These are phyloP conservation scores for Pachyuromys duprasi DNA, from an alignment of 2,797 vertebrate genomes.

Conservation along the genomic window DNA sequence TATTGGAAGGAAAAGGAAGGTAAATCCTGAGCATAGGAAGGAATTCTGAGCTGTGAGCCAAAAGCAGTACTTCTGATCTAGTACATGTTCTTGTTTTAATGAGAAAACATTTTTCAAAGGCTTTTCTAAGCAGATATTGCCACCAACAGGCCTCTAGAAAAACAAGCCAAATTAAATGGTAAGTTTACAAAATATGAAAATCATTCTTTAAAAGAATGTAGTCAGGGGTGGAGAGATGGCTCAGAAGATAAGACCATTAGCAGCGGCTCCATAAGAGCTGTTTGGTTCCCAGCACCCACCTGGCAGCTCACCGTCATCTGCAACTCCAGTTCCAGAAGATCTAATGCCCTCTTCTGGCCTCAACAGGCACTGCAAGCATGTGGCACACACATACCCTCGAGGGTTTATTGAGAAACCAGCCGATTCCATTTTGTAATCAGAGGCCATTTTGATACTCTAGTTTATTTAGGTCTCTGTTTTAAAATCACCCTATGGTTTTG, in stretches of 20 bases:
- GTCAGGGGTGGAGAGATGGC: neutral
- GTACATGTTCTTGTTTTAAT: slow-evolving; percentile 78
- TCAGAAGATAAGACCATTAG: neutral
- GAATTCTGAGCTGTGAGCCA: slow-evolving; percentile 52
- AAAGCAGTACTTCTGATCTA: slow-evolving; percentile 50
- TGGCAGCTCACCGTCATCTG: neutral
- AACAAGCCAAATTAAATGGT: slow-evolving; percentile 62
- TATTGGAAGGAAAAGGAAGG: slow-evolving; percentile 41
- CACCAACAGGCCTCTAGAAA: slow-evolving; percentile 61
- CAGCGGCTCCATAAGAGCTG: neutral
- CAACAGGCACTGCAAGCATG: neutral
- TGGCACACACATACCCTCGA: neutral
- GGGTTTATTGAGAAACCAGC: neutral
- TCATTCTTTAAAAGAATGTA: slow-evolving; percentile 48
- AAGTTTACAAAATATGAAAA: slow-evolving; percentile 53
- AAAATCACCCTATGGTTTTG: neutral
- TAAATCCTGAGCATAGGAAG: slow-evolving; percentile 75
- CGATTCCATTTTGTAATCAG: neutral
- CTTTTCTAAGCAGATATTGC: slow-evolving; percentile 34
- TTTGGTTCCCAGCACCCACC: neutral
- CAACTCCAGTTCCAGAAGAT: neutral
- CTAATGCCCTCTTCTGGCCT: neutral
- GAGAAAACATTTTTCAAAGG: slow-evolving; percentile 60
- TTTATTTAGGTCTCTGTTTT: neutral
- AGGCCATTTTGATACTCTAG: neutral